Conservation (phyloP, 2,797 vertebrate genomes). For the Microctenopoma lineatum region DNA sequence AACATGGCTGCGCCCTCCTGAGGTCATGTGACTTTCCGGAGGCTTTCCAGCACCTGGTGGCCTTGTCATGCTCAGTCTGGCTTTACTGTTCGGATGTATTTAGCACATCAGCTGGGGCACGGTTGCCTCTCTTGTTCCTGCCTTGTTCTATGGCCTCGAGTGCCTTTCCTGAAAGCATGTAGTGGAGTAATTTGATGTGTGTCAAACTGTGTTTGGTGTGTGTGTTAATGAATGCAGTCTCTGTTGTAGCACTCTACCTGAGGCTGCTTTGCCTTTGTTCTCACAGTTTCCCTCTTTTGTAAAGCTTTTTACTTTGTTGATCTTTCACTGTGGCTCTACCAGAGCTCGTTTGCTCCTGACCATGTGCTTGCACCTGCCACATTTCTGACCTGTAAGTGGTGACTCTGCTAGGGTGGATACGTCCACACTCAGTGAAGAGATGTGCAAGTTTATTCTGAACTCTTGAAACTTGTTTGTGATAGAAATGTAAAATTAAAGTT, state of each 20-base stretch:
- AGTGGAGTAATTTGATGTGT: neutral
- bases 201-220: neutral
- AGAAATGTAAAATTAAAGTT: too few species aligned
- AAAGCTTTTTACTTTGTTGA: neutral
- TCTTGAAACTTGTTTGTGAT: too few species aligned
- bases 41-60: neutral
- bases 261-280: neutral
- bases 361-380: too few species aligned
- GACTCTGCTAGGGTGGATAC: too few species aligned
- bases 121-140: neutral
- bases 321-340: too few species aligned
- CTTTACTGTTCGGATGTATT: neutral
- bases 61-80: neutral
- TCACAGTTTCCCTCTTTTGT: neutral
- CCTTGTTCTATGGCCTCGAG: slow-evolving; percentile 9
- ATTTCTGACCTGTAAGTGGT: too few species aligned
- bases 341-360: too few species aligned
- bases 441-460: too few species aligned
- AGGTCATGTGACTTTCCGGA: neutral
- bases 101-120: neutral
- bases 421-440: too few species aligned
- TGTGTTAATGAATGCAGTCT: neutral
- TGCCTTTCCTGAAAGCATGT: slow-evolving; percentile 7
- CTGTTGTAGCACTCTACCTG: neutral
- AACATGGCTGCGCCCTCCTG: neutral